A percentile compares a stretch with the other conserved stretches of the same genome.
phyloP scores from a whole-genome alignment of 1,140 invertebrate species.

The Acromyrmex echinatior region DNA sequence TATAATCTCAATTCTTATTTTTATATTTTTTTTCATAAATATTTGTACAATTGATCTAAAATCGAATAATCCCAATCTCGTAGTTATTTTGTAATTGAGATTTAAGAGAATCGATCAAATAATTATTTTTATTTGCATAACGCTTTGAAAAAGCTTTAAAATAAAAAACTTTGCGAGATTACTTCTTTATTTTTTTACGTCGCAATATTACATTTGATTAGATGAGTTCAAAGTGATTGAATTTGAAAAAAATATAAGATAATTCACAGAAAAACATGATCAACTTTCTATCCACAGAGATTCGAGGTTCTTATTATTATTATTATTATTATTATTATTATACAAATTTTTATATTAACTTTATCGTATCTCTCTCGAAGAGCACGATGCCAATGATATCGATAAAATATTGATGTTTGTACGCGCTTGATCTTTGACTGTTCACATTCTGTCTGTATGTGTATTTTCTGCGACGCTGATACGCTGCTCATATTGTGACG shows the following conservation, averaged over 20 bases:
- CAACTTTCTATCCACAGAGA: conserved; percentile 1
- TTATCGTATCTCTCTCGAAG: conserved; percentile 42
- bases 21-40: not conserved
- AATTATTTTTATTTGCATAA: not conserved
- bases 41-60: not conserved
- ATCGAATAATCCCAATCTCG: not conserved
- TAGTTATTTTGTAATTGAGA: not conserved
- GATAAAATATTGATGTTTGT: conserved; percentile 73
- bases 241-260: not conserved
- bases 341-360: conserved; percentile 43
- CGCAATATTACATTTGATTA: not conserved
- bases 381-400: conserved; percentile 46
- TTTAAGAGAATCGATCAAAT: not conserved
- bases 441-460: conserved; percentile 78
- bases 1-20: not conserved
- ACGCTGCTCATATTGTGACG: conserved; percentile 77
- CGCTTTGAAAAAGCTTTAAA: not conserved
- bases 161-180: not conserved
- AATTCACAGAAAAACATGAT: not conserved
- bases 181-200: not conserved
- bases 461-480: conserved; percentile 79
- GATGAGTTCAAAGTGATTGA: not conserved
- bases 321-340: too few relatives aligned
- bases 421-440: conserved; percentile 78
- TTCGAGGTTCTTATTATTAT: conserved; percentile 60